Evolutionary conservation across 1,140 invertebrate genomes (phyloP), one percentile per base, ranked within the genome.

Genomic region (Glossosoma conforme): DNA sequence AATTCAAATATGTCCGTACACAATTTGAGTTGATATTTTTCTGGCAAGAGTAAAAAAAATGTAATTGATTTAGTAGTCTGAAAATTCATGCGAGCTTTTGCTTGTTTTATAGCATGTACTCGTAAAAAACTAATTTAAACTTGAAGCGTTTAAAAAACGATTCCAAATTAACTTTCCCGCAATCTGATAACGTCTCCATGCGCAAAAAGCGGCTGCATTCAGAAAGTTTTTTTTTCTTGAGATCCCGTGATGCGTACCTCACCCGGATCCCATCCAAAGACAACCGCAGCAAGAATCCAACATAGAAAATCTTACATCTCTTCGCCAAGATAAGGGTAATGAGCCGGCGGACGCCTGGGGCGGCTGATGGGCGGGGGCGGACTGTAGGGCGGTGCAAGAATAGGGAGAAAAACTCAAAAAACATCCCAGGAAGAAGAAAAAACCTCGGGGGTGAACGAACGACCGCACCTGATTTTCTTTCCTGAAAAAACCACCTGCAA

Each of bases 301-400:
- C 25, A n/a, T n/a, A 44, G 43, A 51, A 52, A 56, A 52, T 50
- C 49, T 48, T 57, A 52, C 55, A 57, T 57, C 55, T 57, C 41
- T 37, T 44, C 37, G 25, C 41, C 24, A 22, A 44, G 55, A 57
- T 57, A 57, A 57, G 55, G 55, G 55, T 57, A 57, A 57, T 57
- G 55, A 57, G 55, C 45, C 52, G 38, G 52, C 19, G 41, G 51
- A 15, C 30, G 50, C 55, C 50, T 37, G 20, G 47, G 55, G 55
- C 55, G 25, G 19, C 35, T 44, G 52, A 44, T 22, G 38, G 37
- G 11, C 2, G 15, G 40, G 18, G 15, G 38, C 10, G n/a, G 14
- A 15, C n/a, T 30, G 40, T 17, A 17, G 42, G 40, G 32, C 32
- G 22, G 44, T 41, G 44, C 41, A 38, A n/a, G 19, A 6, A 8